A percentile compares a stretch with the other conserved stretches of the same genome.
phyloP scores from a whole-genome alignment of 2,113 vertebrate species.

The Spilogale gracilis region DNA sequence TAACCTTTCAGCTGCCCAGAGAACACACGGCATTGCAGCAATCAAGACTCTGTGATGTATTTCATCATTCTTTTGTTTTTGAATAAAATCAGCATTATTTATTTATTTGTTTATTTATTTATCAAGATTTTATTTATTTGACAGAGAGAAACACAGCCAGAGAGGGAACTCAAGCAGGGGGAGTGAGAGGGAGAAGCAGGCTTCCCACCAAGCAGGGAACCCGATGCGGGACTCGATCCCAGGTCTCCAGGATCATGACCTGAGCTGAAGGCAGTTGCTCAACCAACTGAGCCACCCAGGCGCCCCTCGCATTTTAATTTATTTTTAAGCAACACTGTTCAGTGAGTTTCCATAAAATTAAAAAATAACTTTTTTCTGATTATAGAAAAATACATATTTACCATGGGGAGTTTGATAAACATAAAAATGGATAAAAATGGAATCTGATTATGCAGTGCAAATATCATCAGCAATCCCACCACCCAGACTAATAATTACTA shows the following conservation, averaged over 20 bases:
- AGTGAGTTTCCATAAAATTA: background rate
- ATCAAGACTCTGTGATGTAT: background rate
- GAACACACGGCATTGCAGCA: background rate
- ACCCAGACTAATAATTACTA: background rate
- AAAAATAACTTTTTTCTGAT: background rate
- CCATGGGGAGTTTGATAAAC: background rate
- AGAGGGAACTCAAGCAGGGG: too few species aligned
- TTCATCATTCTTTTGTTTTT: background rate
- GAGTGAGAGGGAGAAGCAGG: too few species aligned
- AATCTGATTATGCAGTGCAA: conserved; percentile 1
- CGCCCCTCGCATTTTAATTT: background rate
- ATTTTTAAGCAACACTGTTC: background rate
- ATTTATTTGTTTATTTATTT: background rate
- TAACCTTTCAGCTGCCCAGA: background rate
- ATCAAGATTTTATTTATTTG: background rate
- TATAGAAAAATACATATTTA: background rate
- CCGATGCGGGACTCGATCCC: too few species aligned
- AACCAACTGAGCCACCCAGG: too few species aligned
- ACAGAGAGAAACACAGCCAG: too few species aligned
- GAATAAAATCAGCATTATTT: background rate
- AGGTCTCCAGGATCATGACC: too few species aligned
- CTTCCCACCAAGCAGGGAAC: too few species aligned
- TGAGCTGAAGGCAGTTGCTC: too few species aligned
- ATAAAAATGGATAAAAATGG: background rate
- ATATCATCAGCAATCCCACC: background rate